Evolutionary conservation across 2,888 invertebrate species (phyloP).

Genomic region (Trichogramma evanescens): DNA sequence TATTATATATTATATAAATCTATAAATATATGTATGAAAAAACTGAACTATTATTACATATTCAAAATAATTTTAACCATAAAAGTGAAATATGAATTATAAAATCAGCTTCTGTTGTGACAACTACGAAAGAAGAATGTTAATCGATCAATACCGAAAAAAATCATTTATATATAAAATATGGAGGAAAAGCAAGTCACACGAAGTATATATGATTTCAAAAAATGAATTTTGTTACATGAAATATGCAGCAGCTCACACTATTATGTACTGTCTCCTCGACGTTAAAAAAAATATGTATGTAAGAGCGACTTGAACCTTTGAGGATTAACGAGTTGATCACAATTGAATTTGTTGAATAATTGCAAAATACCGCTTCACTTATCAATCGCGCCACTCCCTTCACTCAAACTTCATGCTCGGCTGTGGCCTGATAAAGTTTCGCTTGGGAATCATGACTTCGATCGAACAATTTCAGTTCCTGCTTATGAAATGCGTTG

Average conservation of each 20-base stretch:
- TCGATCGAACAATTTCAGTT: no score
- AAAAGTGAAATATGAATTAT: conserved; percentile 6
- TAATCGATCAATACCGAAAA: conserved; percentile 15
- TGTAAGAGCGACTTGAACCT: conserved; percentile 14
- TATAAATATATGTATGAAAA: conserved; percentile 21
- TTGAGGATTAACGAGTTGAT: neutral
- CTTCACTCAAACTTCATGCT: conserved; percentile 10
- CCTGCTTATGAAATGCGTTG: neutral
- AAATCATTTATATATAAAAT: conserved; percentile 4
- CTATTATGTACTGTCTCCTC: no score
- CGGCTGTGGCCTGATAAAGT: neutral
- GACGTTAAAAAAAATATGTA: no score
- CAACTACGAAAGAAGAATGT: conserved; percentile 24
- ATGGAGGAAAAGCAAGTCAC: conserved; percentile 12
- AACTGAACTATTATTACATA: conserved; percentile 26
- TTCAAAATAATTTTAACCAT: conserved; percentile 35
- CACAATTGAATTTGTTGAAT: no score
- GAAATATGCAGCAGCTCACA: neutral
- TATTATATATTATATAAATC: conserved; percentile 11
- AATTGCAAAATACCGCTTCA: neutral
- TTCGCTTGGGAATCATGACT: no score
- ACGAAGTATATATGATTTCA: conserved; percentile 13
- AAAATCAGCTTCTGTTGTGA: conserved; percentile 30
- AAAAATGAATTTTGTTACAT: conserved; percentile 16
- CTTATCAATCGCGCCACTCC: conserved; percentile 11